These are phyloP conservation scores for Andinoacara biseriatus DNA, from an alignment of 2,113 vertebrate genomes.

Conservation along the genomic window DNA sequence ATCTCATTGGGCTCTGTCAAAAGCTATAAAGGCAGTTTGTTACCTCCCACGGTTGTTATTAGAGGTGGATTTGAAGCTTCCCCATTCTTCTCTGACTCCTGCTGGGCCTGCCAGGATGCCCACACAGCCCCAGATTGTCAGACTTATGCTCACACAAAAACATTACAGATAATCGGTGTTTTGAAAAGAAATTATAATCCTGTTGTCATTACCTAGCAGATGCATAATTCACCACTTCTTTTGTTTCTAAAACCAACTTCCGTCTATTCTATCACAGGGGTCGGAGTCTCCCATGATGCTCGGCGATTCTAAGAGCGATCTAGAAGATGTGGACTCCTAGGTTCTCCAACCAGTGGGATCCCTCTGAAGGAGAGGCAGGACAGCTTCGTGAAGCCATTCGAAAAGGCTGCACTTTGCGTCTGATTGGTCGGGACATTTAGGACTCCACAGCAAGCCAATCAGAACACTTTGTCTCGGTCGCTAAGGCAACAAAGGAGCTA, in stretches of 20 bases:
- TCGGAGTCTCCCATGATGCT: constrained; percentile 99
- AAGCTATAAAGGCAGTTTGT: constrained; percentile 41
- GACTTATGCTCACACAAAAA: constrained; percentile 22
- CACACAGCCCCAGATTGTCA: constrained; percentile 30
- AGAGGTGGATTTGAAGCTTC: constrained; percentile 27
- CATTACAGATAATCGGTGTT: not conserved
- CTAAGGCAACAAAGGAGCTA: constrained; percentile 63
- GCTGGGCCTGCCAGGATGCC: constrained; percentile 32
- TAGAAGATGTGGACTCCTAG: constrained; percentile 96
- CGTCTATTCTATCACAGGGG: constrained; percentile 78
- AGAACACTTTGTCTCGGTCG: constrained; percentile 59
- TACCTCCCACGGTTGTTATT: constrained; percentile 45
- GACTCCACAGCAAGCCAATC: constrained; percentile 65
- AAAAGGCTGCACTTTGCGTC: constrained; percentile 72
- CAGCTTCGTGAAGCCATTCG: constrained; percentile 65
- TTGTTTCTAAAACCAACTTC: not conserved
- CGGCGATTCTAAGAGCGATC: constrained; percentile 94
- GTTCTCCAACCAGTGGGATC: constrained; percentile 46
- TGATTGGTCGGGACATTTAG: constrained; percentile 69
- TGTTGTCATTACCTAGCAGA: not conserved
- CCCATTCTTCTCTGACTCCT: constrained; percentile 42
- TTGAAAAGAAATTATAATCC: constrained; percentile 23
- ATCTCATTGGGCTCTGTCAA: constrained; percentile 31
- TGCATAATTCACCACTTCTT: not conserved
- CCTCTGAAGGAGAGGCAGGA: constrained; percentile 64